Base-by-base conservation (phyloP, 2,888 invertebrate species). In the Germaria angustata region DNA sequence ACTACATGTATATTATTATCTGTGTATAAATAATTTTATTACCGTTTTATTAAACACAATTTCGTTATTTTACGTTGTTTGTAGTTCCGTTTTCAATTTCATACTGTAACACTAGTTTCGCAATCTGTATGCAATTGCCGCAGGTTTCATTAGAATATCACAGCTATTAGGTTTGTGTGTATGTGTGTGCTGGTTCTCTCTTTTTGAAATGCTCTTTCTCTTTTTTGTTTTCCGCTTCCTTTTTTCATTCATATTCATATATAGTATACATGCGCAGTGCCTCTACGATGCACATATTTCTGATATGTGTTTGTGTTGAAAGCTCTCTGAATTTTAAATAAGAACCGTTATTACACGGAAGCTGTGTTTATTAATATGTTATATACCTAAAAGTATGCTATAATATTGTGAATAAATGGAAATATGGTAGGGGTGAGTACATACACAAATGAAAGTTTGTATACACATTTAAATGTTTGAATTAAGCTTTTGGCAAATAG, bases 51-150 rank as follows among this genome's bases (percentile, higher is more conserved):
- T 79, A 46, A 53, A 24, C 17, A n/a, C 68, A 71, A 65, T 44
- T 75, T 75, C 20, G 51, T 15, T 76, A 55, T 55, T 69, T 57
- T 15, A 71, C 66, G 82, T 76, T 82, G 82, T 71, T 71, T 59
- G 46, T 61, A 71, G 65, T 55, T 82, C 65, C 69, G 61, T 76
- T 80, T 76, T 82, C 82, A 82, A 76, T 76, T 82, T 76, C 46
- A 80, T 82, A 82, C 82, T 82, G 82, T 76, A 76, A 79, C 73
- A 69, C 20, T 39, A 57, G 75, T 82, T 82, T 82, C 82, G 57
- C 82, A 82, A 80, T 82, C 75, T 82, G 82, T 71, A 80, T 82
- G 80, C 80, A 82, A 80, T 82, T 82, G 80, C 76, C 75, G 65
- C 80, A 82, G 82, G 75, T 80, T n/a, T 80, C 66, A 66, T 76